A percentile compares a stretch with the other conserved stretches of the same genome.
These are phyloP conservation scores for Ictidomys tridecemlineatus DNA, from an alignment of 2,113 vertebrate genomes.

Conservation along the genomic window DNA sequence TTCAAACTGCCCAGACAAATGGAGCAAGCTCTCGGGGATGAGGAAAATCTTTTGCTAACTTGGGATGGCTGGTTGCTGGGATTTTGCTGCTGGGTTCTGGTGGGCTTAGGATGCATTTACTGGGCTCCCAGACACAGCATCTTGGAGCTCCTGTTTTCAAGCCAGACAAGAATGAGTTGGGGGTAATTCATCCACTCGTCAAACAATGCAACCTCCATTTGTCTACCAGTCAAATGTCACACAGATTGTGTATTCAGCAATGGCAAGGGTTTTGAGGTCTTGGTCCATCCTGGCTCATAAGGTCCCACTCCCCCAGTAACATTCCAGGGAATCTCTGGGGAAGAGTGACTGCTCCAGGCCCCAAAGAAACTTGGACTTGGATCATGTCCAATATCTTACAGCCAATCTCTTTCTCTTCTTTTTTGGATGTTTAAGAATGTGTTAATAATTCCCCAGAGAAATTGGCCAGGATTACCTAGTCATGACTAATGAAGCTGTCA, in stretches of 20 bases:
- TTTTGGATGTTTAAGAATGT: constrained; percentile 83
- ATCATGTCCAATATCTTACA: constrained; percentile 54
- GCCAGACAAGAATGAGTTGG: background rate
- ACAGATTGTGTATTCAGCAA: background rate
- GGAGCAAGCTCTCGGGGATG: background rate
- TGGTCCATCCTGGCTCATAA: background rate
- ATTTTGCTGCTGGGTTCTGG: background rate
- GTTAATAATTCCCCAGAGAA: constrained; percentile 87
- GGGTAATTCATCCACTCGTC: background rate
- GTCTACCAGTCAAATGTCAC: background rate
- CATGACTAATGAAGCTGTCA: constrained; percentile 89
- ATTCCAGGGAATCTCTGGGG: background rate
- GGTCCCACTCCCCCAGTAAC: background rate
- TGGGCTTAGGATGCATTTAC: background rate
- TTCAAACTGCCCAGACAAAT: background rate
- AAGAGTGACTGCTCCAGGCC: background rate
- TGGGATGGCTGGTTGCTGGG: background rate
- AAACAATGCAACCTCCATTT: background rate
- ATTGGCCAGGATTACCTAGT: constrained; percentile 84
- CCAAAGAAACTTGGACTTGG: constrained; percentile 69
- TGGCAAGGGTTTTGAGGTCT: background rate
- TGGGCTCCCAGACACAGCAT: background rate
- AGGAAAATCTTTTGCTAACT: background rate
- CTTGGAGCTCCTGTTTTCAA: background rate
- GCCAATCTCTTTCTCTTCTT: background rate